Evolutionary conservation across 1,140 invertebrate species (phyloP).

Genomic region (Solenopsis invicta): DNA sequence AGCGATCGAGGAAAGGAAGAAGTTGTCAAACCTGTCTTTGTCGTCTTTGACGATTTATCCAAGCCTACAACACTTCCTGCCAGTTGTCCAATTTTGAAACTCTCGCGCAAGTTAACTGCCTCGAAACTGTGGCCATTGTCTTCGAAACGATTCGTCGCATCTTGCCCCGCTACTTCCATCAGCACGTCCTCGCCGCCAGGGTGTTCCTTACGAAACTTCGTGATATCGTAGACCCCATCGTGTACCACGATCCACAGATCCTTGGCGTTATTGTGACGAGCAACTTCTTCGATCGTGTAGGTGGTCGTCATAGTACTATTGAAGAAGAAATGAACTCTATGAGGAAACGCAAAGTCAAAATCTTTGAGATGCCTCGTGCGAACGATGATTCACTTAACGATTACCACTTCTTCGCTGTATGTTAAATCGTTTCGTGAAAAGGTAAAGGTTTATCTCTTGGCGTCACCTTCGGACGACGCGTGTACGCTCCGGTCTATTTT

Average conservation of each 20-base stretch:
- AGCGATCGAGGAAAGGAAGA: background rate
- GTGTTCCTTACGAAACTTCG: constrained; percentile 89
- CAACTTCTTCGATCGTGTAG: constrained; percentile 85
- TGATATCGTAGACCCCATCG: constrained; percentile 88
- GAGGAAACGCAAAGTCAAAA: background rate
- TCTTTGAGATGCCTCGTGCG: background rate
- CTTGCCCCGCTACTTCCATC: constrained; percentile 91
- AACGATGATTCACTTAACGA: background rate
- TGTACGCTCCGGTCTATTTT: constrained; percentile 46
- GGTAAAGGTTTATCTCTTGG: background rate
- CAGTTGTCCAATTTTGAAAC: constrained; percentile 89
- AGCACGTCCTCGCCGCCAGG: constrained; percentile 95
- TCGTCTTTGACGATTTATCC: background rate
- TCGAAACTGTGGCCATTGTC: constrained; percentile 94
- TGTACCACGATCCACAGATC: constrained; percentile 88
- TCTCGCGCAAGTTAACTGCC: constrained; percentile 90
- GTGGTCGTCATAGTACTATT: constrained; percentile 80
- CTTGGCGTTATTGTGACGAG: constrained; percentile 80
- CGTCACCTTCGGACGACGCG: constrained; percentile 14
- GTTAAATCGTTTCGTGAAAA: background rate
- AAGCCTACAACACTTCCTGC: accelerated
- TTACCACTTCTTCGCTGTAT: background rate
- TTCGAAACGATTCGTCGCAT: constrained; percentile 93
- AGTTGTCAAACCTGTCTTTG: background rate
- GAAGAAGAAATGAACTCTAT: background rate